These are phyloP conservation scores for Calyptommatus sinebrachiatus DNA, from an alignment of 2,113 vertebrate species.

Conservation along the genomic window DNA sequence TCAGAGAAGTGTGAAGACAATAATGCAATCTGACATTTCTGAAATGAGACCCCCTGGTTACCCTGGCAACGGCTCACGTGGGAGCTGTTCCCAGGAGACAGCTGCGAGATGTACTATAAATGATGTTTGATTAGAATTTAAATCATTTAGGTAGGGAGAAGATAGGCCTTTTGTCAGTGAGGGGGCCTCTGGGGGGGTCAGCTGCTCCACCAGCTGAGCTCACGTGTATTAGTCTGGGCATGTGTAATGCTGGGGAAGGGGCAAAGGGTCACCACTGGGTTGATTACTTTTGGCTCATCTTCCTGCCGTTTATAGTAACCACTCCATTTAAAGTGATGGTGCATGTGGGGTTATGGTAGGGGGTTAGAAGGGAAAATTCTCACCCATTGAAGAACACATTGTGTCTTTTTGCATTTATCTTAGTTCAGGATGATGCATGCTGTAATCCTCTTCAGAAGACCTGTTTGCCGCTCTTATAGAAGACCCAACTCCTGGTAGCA, in stretches of 20 bases:
- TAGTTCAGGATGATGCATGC: too few species aligned
- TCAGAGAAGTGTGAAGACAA: constrained; percentile 98
- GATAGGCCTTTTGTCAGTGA: constrained; percentile 84
- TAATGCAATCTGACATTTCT: constrained; percentile 99
- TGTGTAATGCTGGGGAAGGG: neutral
- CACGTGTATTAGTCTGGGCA: constrained; percentile 24
- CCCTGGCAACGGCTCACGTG: constrained; percentile 94
- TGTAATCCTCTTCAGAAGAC: too few species aligned
- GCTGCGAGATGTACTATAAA: constrained; percentile 91
- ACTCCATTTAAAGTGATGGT: fast-evolving
- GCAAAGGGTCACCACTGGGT: constrained; percentile 41
- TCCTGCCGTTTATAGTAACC: constrained; percentile 50
- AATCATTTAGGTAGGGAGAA: constrained; percentile 91
- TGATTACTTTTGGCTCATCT: constrained; percentile 53
- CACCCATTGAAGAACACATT: neutral
- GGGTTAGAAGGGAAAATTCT: fast-evolving
- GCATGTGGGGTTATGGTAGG: fast-evolving
- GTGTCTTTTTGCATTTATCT: too few species aligned
- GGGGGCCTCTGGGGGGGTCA: constrained; percentile 63
- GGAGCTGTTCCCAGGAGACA: constrained; percentile 84
- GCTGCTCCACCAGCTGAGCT: constrained; percentile 49
- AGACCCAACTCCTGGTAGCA: too few species aligned
- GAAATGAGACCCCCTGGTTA: constrained; percentile 98
- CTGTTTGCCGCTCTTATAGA: too few species aligned
- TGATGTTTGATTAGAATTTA: constrained; percentile 98